phyloP scores from a whole-genome alignment of 2,113 vertebrate species.

The Apteryx mantelli region DNA sequence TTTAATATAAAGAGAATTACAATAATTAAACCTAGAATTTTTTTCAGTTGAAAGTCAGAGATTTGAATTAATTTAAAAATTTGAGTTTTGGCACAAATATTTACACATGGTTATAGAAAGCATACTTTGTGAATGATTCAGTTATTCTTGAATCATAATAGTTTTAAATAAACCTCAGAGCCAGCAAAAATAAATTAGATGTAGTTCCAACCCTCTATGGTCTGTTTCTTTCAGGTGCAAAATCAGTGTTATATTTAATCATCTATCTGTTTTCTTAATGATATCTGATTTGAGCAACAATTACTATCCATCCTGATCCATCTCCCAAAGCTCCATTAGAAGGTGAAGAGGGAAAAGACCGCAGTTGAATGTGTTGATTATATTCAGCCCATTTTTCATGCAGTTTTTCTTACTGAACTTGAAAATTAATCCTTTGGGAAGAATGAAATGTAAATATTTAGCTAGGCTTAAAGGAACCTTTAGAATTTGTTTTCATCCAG shows the following conservation, averaged over 20 bases:
- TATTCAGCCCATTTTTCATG: background rate
- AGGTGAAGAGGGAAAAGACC: background rate
- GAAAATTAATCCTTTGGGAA: background rate
- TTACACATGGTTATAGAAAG: constrained; percentile 42
- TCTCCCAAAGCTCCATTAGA: constrained; percentile 7
- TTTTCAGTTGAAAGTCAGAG: constrained; percentile 57
- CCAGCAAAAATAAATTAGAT: constrained; percentile 60
- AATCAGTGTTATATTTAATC: constrained; percentile 38
- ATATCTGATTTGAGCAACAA: constrained; percentile 36
- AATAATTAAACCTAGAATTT: constrained; percentile 3
- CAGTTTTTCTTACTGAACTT: background rate
- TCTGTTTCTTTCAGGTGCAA: constrained; percentile 49
- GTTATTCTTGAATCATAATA: constrained; percentile 60
- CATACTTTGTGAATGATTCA: constrained; percentile 63
- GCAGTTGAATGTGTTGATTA: background rate
- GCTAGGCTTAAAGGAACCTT: background rate
- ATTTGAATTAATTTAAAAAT: constrained; percentile 63
- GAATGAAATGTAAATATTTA: constrained; percentile 1
- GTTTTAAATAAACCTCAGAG: constrained; percentile 48
- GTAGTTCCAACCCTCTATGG: constrained; percentile 36
- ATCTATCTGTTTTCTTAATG: constrained; percentile 64
- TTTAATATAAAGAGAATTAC: constrained; percentile 23
- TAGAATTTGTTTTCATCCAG: background rate
- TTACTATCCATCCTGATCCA: background rate
- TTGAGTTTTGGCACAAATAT: constrained; percentile 53